phyloP scores from a whole-genome alignment of 1,140 invertebrate species.

The Bombus superbus region DNA sequence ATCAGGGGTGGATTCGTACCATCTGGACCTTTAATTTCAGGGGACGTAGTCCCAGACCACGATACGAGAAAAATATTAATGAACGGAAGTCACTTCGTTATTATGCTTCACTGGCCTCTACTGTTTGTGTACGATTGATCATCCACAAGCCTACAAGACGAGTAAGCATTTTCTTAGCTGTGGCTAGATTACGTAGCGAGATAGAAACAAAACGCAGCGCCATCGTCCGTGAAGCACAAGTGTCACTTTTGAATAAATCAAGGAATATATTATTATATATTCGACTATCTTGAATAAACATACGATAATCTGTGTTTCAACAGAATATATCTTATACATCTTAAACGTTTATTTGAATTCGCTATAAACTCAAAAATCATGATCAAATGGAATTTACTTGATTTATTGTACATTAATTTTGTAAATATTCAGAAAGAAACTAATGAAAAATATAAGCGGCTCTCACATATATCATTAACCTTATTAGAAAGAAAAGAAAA shows the following conservation, averaged over 20 bases:
- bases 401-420: background rate
- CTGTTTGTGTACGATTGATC: background rate
- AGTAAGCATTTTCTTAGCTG: background rate
- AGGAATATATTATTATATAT: background rate
- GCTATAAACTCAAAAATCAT: background rate
- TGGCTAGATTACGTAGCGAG: background rate
- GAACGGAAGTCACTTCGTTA: constrained; percentile 8
- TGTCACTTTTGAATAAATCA: constrained; percentile 1
- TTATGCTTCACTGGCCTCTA: background rate
- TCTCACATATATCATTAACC: no score
- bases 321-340: background rate
- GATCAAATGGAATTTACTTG: background rate
- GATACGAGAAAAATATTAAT: constrained; percentile 25
- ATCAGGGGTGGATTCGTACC: constrained; percentile 26
- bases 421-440: no score
- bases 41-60: background rate
- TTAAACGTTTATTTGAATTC: background rate
- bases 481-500: no score
- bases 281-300: background rate
- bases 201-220: background rate
- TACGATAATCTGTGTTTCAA: background rate
- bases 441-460: background rate
- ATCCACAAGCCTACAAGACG: no score
- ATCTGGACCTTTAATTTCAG: constrained; percentile 36
- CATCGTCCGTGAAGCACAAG: background rate